Percentiles rank a stretch among this genome's conserved stretches.
phyloP scores from a whole-genome alignment of 2,797 vertebrate species.

The Coilia nasus region DNA sequence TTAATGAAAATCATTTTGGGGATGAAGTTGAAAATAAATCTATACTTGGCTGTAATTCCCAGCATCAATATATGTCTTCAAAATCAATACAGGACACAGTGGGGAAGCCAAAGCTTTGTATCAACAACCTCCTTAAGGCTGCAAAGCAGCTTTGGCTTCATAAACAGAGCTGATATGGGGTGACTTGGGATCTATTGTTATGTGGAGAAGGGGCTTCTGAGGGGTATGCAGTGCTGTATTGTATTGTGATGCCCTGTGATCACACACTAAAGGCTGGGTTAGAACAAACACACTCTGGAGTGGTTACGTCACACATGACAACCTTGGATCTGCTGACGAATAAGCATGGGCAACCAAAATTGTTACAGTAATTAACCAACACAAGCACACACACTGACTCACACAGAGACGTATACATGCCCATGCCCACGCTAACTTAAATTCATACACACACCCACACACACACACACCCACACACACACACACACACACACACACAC shows the following conservation, averaged over 20 bases:
- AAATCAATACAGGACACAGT: background rate
- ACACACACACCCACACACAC: background rate
- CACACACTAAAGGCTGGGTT: background rate
- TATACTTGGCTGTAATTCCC: background rate
- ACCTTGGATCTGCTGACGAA: background rate
- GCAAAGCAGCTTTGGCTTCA: too few species aligned
- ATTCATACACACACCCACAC: background rate
- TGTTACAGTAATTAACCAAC: background rate
- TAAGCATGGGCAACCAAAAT: conserved; percentile 4
- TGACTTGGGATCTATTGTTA: background rate
- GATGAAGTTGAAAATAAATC: background rate
- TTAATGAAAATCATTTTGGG: background rate
- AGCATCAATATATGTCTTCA: background rate
- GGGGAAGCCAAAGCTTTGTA: too few species aligned
- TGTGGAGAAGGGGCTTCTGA: background rate
- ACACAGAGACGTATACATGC: background rate
- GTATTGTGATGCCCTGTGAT: background rate
- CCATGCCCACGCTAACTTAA: background rate
- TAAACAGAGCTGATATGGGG: too few species aligned
- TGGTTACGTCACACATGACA: background rate
- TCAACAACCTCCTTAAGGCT: too few species aligned
- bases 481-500: background rate
- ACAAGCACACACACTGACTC: background rate
- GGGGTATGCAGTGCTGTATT: background rate
- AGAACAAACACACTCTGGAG: background rate